phyloP scores from a whole-genome alignment of 2,888 invertebrate genomes.

The Rotaria socialis region DNA sequence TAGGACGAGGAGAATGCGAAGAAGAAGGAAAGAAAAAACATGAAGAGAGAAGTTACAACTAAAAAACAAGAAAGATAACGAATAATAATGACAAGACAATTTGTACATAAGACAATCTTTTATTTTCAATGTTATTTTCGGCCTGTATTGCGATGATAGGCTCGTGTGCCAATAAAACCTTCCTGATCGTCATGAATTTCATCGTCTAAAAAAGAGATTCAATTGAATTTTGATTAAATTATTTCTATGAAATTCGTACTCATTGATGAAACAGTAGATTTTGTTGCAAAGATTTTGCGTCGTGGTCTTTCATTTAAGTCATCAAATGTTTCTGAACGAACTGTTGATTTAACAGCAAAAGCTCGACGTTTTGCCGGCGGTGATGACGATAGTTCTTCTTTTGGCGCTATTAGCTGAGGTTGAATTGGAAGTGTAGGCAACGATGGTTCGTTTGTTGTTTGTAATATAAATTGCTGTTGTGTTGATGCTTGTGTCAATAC shows the following conservation, averaged over 20 bases:
- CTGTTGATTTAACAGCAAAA: background rate
- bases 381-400: background rate
- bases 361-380: background rate
- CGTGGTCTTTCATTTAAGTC: background rate
- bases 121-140: background rate
- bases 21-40: no score
- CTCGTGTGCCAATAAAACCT: slow-evolving; percentile 2
- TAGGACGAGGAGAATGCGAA: no score
- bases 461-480: slow-evolving; percentile 5
- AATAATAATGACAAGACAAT: background rate
- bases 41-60: no score
- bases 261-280: background rate
- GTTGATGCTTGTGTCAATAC: background rate
- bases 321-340: background rate
- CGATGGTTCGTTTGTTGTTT: background rate
- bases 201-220: no score
- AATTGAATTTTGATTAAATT: no score
- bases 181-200: background rate
- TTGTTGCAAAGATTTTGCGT: background rate
- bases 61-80: background rate
- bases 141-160: background rate
- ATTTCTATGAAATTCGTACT: no score
- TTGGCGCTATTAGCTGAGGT: background rate
- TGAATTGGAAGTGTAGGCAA: background rate
- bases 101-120: background rate